Evolutionary conservation across 2,888 invertebrate species (phyloP).

Genomic region (Drosophila putrida): DNA sequence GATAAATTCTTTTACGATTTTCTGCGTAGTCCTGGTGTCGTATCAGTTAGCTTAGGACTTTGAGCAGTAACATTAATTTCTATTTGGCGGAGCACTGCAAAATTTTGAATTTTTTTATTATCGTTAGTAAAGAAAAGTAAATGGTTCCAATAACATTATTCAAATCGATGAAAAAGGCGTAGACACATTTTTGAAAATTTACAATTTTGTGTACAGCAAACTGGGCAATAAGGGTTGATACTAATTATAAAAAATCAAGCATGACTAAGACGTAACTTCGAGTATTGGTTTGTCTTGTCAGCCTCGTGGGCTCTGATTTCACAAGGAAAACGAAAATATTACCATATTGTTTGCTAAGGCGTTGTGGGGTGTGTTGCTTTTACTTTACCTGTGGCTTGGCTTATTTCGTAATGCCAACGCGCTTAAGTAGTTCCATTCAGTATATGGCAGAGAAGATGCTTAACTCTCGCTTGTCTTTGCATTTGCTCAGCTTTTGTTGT

Average conservation of each 20-base stretch:
- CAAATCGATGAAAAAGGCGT: too few relatives aligned
- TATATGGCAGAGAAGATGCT: slow-evolving; percentile 36
- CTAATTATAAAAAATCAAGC: background rate
- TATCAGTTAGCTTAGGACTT: slow-evolving; percentile 10
- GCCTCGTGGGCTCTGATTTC: background rate
- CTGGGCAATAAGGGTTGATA: background rate
- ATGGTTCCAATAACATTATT: too few relatives aligned
- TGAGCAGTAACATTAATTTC: background rate
- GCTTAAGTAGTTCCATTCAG: slow-evolving; percentile 70
- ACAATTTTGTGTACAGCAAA: too few relatives aligned
- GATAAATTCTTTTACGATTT: slow-evolving; percentile 15
- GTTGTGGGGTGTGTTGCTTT: background rate
- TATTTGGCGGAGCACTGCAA: background rate
- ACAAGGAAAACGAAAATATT: slow-evolving; percentile 13
- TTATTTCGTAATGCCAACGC: slow-evolving; percentile 55
- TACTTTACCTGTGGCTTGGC: slow-evolving; percentile 48
- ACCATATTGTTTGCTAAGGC: background rate
- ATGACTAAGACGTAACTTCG: background rate
- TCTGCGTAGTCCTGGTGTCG: background rate
- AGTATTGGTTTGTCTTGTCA: background rate
- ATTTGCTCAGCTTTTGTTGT: slow-evolving; percentile 36
- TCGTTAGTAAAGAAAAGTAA: background rate
- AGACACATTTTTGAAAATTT: too few relatives aligned
- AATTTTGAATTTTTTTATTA: background rate
- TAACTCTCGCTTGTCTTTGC: slow-evolving; percentile 9